Evolutionary conservation across 2,888 invertebrate genomes (phyloP).

Genomic region (Autographa gamma): DNA sequence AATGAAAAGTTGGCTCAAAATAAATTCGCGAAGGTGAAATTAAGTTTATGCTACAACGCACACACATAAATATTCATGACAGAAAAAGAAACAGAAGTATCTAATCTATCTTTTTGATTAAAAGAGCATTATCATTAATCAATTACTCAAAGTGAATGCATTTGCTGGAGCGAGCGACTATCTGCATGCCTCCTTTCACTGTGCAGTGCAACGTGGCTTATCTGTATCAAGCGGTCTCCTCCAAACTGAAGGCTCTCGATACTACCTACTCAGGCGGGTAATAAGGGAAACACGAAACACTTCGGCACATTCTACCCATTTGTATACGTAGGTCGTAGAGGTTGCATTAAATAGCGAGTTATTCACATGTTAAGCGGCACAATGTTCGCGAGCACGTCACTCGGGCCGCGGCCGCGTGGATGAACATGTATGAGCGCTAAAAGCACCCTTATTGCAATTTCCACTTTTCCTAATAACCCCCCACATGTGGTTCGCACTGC

Average conservation of each 20-base stretch:
- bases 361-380: conserved; percentile 34
- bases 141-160: conserved; percentile 40
- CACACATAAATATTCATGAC: too few species aligned
- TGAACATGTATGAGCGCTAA: conserved; percentile 59
- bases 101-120: conserved; percentile 24
- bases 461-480: conserved; percentile 76
- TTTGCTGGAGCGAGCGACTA: conserved; percentile 16
- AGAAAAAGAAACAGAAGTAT: background rate
- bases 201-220: conserved; percentile 67
- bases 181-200: conserved; percentile 31
- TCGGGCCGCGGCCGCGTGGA: conserved; percentile 52
- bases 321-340: conserved; percentile 10
- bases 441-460: conserved; percentile 72
- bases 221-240: conserved; percentile 68
- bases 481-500: conserved; percentile 70
- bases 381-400: conserved; percentile 40
- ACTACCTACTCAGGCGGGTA: conserved; percentile 58
- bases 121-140: conserved; percentile 29
- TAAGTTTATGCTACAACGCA: too few species aligned
- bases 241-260: conserved; percentile 59
- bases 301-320: conserved; percentile 8
- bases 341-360: conserved; percentile 23
- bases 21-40: too few species aligned
- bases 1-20: too few species aligned
- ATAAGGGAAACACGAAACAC: conserved; percentile 27